Conservation (phyloP, 2,888 invertebrate genomes). For the Stictocephala bisonia region DNA sequence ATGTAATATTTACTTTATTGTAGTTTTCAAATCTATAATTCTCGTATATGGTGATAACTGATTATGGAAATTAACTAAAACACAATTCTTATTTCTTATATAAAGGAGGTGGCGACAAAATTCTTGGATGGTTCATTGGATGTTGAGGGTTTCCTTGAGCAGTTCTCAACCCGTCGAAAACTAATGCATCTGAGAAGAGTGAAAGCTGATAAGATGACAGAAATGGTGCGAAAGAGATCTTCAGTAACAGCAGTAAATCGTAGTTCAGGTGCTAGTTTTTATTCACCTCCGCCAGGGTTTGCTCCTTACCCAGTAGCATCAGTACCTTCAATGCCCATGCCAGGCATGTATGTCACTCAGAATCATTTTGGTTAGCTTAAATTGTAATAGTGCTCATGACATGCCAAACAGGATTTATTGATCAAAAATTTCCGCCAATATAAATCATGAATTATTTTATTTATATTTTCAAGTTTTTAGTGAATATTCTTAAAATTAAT, state of each 20-base stretch:
- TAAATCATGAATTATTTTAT: no score
- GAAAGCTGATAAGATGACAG: conserved; percentile 93
- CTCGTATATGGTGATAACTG: not conserved
- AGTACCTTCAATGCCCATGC: conserved; percentile 40
- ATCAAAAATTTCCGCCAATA: no score
- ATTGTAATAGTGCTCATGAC: not conserved
- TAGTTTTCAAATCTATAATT: no score
- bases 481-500: not conserved
- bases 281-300: conserved; percentile 36
- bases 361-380: conserved; percentile 39
- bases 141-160: conserved; percentile 85
- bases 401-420: no score
- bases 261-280: conserved; percentile 27
- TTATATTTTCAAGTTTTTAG: not conserved
- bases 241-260: not conserved
- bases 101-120: conserved; percentile 76
- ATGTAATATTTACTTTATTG: no score
- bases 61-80: no score
- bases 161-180: conserved; percentile 81
- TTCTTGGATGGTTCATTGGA: conserved; percentile 80
- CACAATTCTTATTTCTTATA: not conserved
- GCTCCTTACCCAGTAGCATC: conserved; percentile 22
- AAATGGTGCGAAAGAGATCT: conserved; percentile 69
- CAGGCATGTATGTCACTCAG: conserved; percentile 32
- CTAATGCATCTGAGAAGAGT: conserved; percentile 85